Evolutionary conservation across 2,888 invertebrate genomes (phyloP), one percentile per base, ranked within the genome.

Genomic region (Tachina lurida): DNA sequence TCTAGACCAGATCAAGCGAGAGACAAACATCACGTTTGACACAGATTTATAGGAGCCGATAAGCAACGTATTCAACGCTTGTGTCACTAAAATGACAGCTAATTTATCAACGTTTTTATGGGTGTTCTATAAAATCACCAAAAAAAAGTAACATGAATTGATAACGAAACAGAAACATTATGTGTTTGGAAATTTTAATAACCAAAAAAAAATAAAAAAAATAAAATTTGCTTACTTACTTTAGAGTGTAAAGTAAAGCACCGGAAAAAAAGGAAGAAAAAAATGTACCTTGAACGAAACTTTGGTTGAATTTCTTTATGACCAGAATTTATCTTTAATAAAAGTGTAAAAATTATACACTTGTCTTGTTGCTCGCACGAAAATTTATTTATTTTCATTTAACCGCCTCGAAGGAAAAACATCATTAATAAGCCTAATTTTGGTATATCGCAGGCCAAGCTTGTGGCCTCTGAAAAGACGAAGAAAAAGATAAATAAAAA

Each of bases 81-180:
- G 77, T 84, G 83, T 78, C 77, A 81, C 86, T 79, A 74, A 68
- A 78, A 68, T 68, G 81, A 65, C 73, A 82, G 86, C 88, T 88
- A 90, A 91, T 91, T 90, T 91, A 90, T 91, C 90, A 89, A 90
- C 88, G 79, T 89, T 89, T 91, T 91, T 91, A 91, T 91, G 91
- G 90, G 87, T 88, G 89, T 88, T 90, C 89, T 87, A 84, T 82
- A 83, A 77, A 87, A 73, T 78, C 77, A 73, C 77, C 67, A 74
- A 74, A 31, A 73, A 68, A 52, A n/a, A n/a, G 68, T 45, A 75
- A 81, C 74, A 70, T n/a, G 56, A 79, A 79, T 79, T 79, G 71
- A 79, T 73, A 73, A 71, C 39, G 47, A 71, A 78, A 62, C 47
- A 65, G 31, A 31, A 31, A 60, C 67, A 39, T 45, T 71, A 45